A percentile compares a stretch with the other conserved stretches of the same genome.
phyloP scores from a whole-genome alignment of 2,888 invertebrate species.

The Lasius fuliginosus region DNA sequence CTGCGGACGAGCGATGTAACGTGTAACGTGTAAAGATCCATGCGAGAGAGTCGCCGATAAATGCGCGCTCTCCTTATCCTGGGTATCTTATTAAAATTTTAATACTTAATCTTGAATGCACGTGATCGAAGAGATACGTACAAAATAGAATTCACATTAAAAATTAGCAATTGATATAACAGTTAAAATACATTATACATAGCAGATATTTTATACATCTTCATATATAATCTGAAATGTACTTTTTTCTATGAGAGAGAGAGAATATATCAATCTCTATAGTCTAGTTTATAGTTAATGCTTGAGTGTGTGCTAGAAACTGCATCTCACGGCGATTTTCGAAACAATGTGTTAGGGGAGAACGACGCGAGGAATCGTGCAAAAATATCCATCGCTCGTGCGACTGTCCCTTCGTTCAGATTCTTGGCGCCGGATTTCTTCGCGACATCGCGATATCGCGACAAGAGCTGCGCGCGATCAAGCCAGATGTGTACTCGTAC shows the following conservation, averaged over 20 bases:
- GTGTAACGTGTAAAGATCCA: too few species aligned
- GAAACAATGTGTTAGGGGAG: slow-evolving; percentile 7
- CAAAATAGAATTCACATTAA: not conserved
- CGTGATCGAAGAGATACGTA: not conserved
- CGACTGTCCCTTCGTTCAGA: not conserved
- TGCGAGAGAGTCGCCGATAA: not conserved
- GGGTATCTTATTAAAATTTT: slow-evolving; percentile 1
- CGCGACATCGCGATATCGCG: not conserved
- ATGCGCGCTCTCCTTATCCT: not conserved
- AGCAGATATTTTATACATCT: not conserved
- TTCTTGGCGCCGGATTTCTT: slow-evolving; percentile 8
- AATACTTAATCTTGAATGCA: not conserved
- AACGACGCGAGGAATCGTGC: not conserved
- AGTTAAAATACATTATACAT: not conserved
- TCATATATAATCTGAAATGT: not conserved
- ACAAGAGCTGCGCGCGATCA: slow-evolving; percentile 53
- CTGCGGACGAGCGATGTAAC: slow-evolving; percentile 17
- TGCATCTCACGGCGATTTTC: not conserved
- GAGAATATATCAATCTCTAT: not conserved
- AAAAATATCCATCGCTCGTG: slow-evolving; percentile 28
- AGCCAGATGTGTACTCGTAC: slow-evolving; percentile 69
- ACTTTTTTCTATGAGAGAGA: not conserved
- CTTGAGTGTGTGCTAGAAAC: not conserved
- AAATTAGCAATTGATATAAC: slow-evolving; percentile 8
- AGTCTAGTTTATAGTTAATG: not conserved